These are phyloP conservation scores for Lomographa bimaculata DNA, from an alignment of 2,888 invertebrate genomes.

Conservation along the genomic window DNA sequence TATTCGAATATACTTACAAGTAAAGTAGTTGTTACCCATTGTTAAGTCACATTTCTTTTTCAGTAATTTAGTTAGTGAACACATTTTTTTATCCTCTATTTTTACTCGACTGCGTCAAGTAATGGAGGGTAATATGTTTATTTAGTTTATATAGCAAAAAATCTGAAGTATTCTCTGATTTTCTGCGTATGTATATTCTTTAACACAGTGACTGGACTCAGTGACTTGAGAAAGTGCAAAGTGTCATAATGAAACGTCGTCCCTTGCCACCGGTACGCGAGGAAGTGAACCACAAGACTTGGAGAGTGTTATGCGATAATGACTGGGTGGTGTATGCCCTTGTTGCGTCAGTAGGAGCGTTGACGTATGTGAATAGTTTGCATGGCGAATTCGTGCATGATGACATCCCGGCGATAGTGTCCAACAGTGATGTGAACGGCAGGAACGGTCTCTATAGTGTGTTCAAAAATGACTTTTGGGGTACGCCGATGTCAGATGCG, in stretches of 20 bases:
- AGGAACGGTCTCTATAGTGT: slow-evolving; percentile 84
- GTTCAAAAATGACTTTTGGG: slow-evolving; percentile 94
- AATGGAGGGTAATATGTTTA: too few species aligned
- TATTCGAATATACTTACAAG: too few species aligned
- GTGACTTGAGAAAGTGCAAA: slow-evolving; percentile 22
- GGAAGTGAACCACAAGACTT: slow-evolving; percentile 62
- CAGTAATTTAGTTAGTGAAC: too few species aligned
- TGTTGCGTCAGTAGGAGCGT: slow-evolving; percentile 86
- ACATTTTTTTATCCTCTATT: too few species aligned
- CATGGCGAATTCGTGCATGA: slow-evolving; percentile 94
- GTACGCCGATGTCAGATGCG: slow-evolving; percentile 92
- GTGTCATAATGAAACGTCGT: slow-evolving; percentile 72
- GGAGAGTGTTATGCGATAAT: slow-evolving; percentile 62
- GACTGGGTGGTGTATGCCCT: slow-evolving; percentile 86
- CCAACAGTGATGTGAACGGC: slow-evolving; percentile 91
- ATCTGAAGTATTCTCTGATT: too few species aligned
- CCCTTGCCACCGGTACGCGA: slow-evolving; percentile 72
- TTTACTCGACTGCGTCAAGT: too few species aligned
- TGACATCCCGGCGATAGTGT: slow-evolving; percentile 92
- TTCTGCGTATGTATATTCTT: too few species aligned
- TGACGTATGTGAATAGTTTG: slow-evolving; percentile 89
- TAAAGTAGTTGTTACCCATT: too few species aligned
- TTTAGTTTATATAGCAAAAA: too few species aligned
- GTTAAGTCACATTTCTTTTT: too few species aligned
- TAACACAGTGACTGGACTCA: too few species aligned